Percentiles rank a stretch among this genome's conserved stretches.
phyloP scores from a whole-genome alignment of 2,888 invertebrate species.

The Pyrrhosoma nymphula region DNA sequence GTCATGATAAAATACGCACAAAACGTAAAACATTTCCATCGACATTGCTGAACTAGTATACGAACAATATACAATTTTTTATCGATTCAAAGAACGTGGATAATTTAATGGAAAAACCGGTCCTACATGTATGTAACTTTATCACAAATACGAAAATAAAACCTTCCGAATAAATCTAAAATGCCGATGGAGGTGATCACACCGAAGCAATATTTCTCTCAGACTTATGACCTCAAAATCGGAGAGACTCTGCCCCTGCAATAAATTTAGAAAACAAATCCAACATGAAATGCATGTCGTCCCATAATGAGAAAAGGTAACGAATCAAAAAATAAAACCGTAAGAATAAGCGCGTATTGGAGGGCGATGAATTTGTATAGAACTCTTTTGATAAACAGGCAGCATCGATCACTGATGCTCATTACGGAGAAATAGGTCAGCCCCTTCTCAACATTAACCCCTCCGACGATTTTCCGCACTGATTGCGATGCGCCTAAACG shows the following conservation, averaged over 20 bases:
- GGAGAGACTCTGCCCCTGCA: not conserved
- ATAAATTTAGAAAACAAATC: not conserved
- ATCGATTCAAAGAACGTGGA: too few relatives aligned
- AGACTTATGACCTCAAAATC: not conserved
- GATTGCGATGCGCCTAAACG: not conserved
- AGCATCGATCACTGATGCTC: not conserved
- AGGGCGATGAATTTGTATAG: not conserved
- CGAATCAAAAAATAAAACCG: not conserved
- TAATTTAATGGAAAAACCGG: too few relatives aligned
- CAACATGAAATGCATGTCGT: not conserved
- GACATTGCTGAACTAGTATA: too few relatives aligned
- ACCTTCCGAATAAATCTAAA: too few relatives aligned
- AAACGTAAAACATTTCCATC: too few relatives aligned
- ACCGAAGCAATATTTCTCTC: too few relatives aligned
- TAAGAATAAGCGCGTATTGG: not conserved
- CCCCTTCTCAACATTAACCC: not conserved
- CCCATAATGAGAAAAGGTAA: not conserved
- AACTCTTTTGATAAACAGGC: not conserved
- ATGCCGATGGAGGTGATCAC: too few relatives aligned
- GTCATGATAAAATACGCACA: too few relatives aligned
- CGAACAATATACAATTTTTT: too few relatives aligned
- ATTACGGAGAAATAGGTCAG: conserved; percentile 9
- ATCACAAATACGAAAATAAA: too few relatives aligned
- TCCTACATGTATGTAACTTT: too few relatives aligned
- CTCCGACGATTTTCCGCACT: not conserved